Evolutionary conservation across 2,113 vertebrate genomes (phyloP), one percentile per base, ranked within the genome.

Genomic region (Alouatta palliata): DNA sequence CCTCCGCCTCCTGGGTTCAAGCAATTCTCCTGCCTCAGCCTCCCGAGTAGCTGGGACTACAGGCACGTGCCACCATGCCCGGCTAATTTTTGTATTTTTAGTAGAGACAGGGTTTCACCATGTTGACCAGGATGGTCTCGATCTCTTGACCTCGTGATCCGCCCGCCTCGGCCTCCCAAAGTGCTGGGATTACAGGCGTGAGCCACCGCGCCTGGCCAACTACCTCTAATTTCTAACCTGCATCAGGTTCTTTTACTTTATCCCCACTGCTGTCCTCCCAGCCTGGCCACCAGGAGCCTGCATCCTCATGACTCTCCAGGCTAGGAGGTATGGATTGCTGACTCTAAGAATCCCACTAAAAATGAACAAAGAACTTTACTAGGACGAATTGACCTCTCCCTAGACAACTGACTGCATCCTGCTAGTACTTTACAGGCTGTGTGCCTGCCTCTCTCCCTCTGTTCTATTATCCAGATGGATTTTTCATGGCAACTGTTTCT

Each of bases 321-420:
- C 47, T 68, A 40, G 6, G 76, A 49, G 35, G 4, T 81, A 21
- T 87, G 82, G 30, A 80, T 77, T 95, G 91, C 73, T 90, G 58
- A n/a, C 35, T 91, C 12, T 6, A 27, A 87, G 86, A 88, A 95
- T 73, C 80, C 70, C 68, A 47, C 82, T 87, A 47, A 92, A 90
- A 58, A 75, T 11, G 13, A 70, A n/a, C n/a, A 40, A 64, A 23
- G 35, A 94, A 30, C 6, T 88, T 85, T 54, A 70, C 89, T 71
- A n/a, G 71, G 64, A 85, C 43, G 47, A 2, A 30, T 77, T 64
- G 23, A 25, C 43, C 30, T 92, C 58, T 77, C 80, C 35, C 8
- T 71, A 30, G 82, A 32, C 52, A 77, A 35, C 66, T 30, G 14
- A 52, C 45, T 40, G 5, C 11, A 17, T 4, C 68, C 40, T 81